Percentiles rank a stretch among this genome's conserved stretches.
Evolutionary conservation across 2,888 invertebrate genomes (phyloP).

Genomic region (Tenthredo notha): DNA sequence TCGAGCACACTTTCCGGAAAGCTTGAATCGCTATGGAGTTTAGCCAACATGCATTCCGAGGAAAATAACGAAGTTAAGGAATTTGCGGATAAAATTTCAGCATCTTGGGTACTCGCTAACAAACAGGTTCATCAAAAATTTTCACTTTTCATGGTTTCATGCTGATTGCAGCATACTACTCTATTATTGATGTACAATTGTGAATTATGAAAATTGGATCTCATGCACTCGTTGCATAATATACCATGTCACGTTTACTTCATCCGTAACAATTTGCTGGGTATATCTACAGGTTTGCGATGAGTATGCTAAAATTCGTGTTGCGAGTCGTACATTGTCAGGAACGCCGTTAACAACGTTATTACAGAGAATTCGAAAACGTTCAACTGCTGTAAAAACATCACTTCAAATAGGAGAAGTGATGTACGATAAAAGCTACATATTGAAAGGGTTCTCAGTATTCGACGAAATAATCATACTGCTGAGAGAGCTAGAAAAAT

Average conservation of each 20-base stretch:
- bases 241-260: background rate
- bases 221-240: too few species aligned
- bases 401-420: slow-evolving; percentile 63
- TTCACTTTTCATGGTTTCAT: background rate
- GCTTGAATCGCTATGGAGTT: slow-evolving; percentile 64
- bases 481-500: slow-evolving; percentile 63
- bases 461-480: slow-evolving; percentile 65
- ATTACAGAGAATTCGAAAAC: slow-evolving; percentile 66
- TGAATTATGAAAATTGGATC: too few species aligned
- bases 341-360: slow-evolving; percentile 65
- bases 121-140: slow-evolving; percentile 62
- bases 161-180: background rate
- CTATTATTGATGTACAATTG: too few species aligned
- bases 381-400: slow-evolving; percentile 62
- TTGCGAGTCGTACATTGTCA: slow-evolving; percentile 66
- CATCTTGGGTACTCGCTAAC: slow-evolving; percentile 64
- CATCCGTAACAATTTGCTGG: background rate
- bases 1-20: slow-evolving; percentile 63
- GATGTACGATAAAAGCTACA: slow-evolving; percentile 61
- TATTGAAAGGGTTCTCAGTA: slow-evolving; percentile 62
- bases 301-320: slow-evolving; percentile 65
- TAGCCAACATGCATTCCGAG: slow-evolving; percentile 61
- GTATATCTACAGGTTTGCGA: slow-evolving; percentile 58
- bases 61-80: slow-evolving; percentile 61
- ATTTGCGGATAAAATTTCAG: slow-evolving; percentile 65